Conservation (phyloP, 2,797 vertebrate genomes). For the Neomorphus geoffroyi region DNA sequence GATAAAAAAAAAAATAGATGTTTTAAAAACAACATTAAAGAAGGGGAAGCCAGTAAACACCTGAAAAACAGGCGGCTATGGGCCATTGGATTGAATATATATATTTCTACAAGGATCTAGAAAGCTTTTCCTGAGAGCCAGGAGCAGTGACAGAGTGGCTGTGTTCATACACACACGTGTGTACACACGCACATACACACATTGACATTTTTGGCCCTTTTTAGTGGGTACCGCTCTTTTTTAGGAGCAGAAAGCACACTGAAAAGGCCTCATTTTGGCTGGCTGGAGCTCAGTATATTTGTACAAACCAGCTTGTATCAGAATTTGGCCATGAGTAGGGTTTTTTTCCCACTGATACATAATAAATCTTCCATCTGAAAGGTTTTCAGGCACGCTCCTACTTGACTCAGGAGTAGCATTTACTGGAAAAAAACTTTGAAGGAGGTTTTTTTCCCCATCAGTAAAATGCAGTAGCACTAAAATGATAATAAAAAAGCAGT, state of each 20-base stretch:
- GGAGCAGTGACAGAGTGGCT: neutral
- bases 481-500: conserved; percentile 35
- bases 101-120: neutral
- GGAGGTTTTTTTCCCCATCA: conserved; percentile 7
- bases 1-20: neutral
- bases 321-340: conserved; percentile 28
- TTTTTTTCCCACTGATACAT: neutral
- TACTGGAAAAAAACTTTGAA: conserved; percentile 42
- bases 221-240: neutral
- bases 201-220: neutral
- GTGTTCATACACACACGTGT: fast-evolving
- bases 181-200: neutral
- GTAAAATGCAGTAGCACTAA: neutral
- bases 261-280: neutral
- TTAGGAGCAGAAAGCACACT: neutral
- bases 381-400: conserved; percentile 48
- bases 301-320: conserved; percentile 17
- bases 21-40: neutral
- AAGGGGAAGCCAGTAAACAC: neutral
- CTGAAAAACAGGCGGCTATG: neutral
- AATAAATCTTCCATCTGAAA: conserved; percentile 61
- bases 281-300: neutral
- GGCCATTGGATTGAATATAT: neutral
- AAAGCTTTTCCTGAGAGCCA: neutral
- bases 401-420: conserved; percentile 45